Percentiles rank a stretch among this genome's conserved stretches.
These are phyloP conservation scores for Pseudococcus viburni DNA, from an alignment of 2,888 invertebrate genomes.

Conservation along the genomic window DNA sequence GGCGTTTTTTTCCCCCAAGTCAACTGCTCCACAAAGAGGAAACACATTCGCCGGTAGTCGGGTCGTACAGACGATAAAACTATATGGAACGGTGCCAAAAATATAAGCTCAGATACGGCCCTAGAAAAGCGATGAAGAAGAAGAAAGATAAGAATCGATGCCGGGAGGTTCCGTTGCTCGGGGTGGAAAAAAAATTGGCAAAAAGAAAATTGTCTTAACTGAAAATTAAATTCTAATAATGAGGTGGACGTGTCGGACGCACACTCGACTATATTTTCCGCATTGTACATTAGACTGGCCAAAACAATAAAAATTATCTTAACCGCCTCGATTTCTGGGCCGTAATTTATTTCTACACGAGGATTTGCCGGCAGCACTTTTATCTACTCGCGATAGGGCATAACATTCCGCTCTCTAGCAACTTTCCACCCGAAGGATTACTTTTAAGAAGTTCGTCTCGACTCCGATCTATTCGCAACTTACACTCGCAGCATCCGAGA, in stretches of 20 bases:
- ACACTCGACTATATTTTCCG: conserved; percentile 37
- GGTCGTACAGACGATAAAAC: conserved; percentile 31
- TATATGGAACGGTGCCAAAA: conserved; percentile 8
- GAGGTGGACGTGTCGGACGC: conserved; percentile 40
- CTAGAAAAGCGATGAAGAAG: conserved; percentile 32
- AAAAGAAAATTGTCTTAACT: conserved; percentile 44
- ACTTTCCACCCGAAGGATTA: conserved; percentile 47
- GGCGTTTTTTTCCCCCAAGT: not conserved
- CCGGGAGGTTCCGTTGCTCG: not conserved
- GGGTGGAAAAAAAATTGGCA: conserved; percentile 8
- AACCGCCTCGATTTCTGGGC: conserved; percentile 21
- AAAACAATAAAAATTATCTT: conserved; percentile 49
- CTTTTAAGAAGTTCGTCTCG: conserved; percentile 44
- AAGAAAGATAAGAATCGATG: conserved; percentile 42
- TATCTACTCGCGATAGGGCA: conserved; percentile 3
- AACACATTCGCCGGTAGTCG: conserved; percentile 13
- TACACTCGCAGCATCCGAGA: not conserved
- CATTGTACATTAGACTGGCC: conserved; percentile 20
- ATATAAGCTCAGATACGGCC: conserved; percentile 35
- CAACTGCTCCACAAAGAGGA: not conserved
- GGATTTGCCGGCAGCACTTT: conserved; percentile 10
- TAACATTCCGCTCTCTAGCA: conserved; percentile 13
- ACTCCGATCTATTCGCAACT: conserved; percentile 40
- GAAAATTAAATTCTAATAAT: conserved; percentile 49
- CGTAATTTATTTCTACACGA: conserved; percentile 11